Conservation (phyloP, 2,888 invertebrate genomes). For the Sclerodermus sp. region DNA sequence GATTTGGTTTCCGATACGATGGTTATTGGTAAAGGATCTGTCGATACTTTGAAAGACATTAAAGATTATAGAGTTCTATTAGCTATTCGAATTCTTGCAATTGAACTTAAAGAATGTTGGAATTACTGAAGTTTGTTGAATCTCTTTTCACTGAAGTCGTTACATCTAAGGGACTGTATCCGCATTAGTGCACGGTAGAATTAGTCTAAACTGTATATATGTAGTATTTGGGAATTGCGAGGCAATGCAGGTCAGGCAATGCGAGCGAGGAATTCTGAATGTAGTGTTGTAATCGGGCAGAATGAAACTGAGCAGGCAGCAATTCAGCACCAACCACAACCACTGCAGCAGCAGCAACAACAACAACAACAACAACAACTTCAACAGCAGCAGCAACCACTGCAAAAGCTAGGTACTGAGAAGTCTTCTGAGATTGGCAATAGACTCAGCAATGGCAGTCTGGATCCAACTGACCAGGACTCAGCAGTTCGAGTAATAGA, state of each 20-base stretch:
- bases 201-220: conserved; percentile 26
- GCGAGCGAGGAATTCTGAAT: conserved; percentile 54
- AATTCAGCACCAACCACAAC: conserved; percentile 34
- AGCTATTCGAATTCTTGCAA: too few species aligned
- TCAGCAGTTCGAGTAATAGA: conserved; percentile 71
- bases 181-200: conserved; percentile 7
- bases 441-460: conserved; percentile 54
- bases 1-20: too few species aligned
- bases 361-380: conserved; percentile 40
- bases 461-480: conserved; percentile 61
- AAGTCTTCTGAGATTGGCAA: conserved; percentile 43
- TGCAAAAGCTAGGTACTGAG: conserved; percentile 42
- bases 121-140: too few species aligned
- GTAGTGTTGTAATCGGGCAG: conserved; percentile 57
- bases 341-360: conserved; percentile 34
- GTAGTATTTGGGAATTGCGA: conserved; percentile 37
- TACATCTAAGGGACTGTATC: too few species aligned
- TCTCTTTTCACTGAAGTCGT: too few species aligned
- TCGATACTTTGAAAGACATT: too few species aligned
- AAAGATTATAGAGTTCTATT: too few species aligned
- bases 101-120: too few species aligned
- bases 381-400: conserved; percentile 37
- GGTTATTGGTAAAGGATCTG: too few species aligned
- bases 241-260: conserved; percentile 38
- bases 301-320: conserved; percentile 50